Evolutionary conservation across 2,888 invertebrate genomes (phyloP), one percentile per base, ranked within the genome.

Genomic region (Scaptomyza caliginosa): DNA sequence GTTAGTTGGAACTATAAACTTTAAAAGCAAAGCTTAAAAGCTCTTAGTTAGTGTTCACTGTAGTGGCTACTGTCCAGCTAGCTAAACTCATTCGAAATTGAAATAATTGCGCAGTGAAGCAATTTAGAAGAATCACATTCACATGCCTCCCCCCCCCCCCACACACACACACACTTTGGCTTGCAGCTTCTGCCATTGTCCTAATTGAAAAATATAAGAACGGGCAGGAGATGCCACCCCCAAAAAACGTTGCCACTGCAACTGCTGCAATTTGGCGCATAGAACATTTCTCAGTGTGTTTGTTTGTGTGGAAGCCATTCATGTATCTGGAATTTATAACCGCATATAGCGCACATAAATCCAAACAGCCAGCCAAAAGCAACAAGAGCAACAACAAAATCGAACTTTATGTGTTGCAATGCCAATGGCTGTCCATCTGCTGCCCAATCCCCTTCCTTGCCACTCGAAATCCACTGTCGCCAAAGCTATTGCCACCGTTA

Each of bases 51-150:
- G 46, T 16, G 7, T 1, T 16, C 21, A 36, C 34, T 36, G 6
- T 42, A 40, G 32, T 30, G 8, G 50, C 28, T 65, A 45, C 56
- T 48, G 42, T 38, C 36, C 56, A 59, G 58, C 66, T 55, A 3
- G 64, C 59, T 46, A 19, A 13, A 21, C 70, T 79, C 86, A 80
- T 73, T 81, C 79, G 70, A 79, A 89, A 88, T 87, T 88, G 89
- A 89, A 89, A 89, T 89, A 89, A 89, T 89, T 89, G 89, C 86
- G 81, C 89, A 89, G 72, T 89, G 88, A 88, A 90, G 89, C 89
- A 89, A 90, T 89, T 89, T 89, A 88, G 84, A 89, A 89, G 89
- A 89, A 89, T 89, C 88, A 77, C 86, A 84, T 82, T 68, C 77
- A 74, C 68, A 82, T 79, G 68, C 74, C 56, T 72, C 72, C 66